Percentiles rank a stretch among this genome's conserved stretches.
phyloP scores from a whole-genome alignment of 2,888 invertebrate species.

The Tineola bisselliella region DNA sequence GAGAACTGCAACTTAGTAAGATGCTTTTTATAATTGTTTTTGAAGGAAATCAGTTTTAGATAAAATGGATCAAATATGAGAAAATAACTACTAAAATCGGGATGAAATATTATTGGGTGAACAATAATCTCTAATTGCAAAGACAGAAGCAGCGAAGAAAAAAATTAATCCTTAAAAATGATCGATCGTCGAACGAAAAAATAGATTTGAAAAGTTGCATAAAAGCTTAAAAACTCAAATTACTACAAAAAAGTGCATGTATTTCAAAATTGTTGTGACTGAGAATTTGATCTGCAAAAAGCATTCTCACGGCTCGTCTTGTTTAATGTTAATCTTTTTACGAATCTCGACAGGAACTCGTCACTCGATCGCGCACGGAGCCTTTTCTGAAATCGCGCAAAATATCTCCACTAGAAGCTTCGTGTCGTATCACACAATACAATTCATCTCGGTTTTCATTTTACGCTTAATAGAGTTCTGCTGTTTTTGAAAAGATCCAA shows the following conservation, averaged over 20 bases:
- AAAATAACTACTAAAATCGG: neutral
- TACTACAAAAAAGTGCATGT: neutral
- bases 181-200: neutral
- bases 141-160: too few relatives aligned
- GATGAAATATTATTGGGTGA: too few relatives aligned
- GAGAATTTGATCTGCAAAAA: neutral
- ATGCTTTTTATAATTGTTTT: too few relatives aligned
- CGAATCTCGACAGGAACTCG: constrained; percentile 28
- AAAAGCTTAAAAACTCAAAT: neutral
- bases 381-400: constrained; percentile 30
- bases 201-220: neutral
- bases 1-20: too few relatives aligned
- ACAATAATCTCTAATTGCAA: too few relatives aligned
- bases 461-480: neutral
- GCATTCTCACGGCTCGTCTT: neutral
- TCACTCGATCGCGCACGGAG: constrained; percentile 29
- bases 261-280: neutral
- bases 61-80: too few relatives aligned
- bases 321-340: neutral
- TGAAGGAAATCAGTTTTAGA: too few relatives aligned
- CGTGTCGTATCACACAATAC: constrained; percentile 43
- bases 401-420: constrained; percentile 31
- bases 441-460: constrained; percentile 38
- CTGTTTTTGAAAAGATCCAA: neutral
- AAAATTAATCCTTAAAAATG: too few relatives aligned